Base-by-base conservation (phyloP, 2,888 invertebrate species). In the Lycocerus yunnanus region DNA sequence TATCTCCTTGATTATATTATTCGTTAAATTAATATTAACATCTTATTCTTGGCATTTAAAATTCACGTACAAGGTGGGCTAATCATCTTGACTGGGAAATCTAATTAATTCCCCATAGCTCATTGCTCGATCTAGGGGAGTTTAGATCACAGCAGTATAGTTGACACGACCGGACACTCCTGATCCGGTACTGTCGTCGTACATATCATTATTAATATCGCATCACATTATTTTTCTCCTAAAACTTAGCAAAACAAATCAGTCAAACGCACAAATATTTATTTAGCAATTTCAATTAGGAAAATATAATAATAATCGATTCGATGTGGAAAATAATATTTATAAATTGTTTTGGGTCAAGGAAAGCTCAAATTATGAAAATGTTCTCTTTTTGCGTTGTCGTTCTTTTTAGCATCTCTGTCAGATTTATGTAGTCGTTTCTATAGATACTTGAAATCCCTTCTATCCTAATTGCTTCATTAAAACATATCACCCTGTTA, bases 401-500 rank as follows among this genome's bases (percentile, higher is more conserved):
- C 63, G n/a, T 27, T 58, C 15, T 58, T 72, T 75, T 75, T 66
- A 60, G 66, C 69, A 67, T 43, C 24, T 69, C 61, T 71, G 76
- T 80, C 71, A 74, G 69, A 74, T 74, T 74, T 71, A 74, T 77
- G 72, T 68, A 74, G 74, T 71, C 71, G 69, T 74, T 72, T 59
- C 71, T 72, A 66, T 71, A 68, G 65, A 58, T 71, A 74, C 69
- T 73, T 67, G 74, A 65, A 71, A 69, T 74, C 74, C 76, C 66
- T 76, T 76, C 74, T 76, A 74, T 68, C 76, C 76, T 76, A 76
- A 76, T 76, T 76, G 76, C 76, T 76, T 76, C 76, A 76, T 76
- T 76, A 76, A 76, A 76, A 76, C 74, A 76, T 76, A 76, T 76
- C 74, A 76, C 76, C 71, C 76, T 68, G 74, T 76, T 76, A 76